These are phyloP conservation scores for Peromyscus californicus DNA, from an alignment of 2,113 vertebrate species.

Conservation along the genomic window DNA sequence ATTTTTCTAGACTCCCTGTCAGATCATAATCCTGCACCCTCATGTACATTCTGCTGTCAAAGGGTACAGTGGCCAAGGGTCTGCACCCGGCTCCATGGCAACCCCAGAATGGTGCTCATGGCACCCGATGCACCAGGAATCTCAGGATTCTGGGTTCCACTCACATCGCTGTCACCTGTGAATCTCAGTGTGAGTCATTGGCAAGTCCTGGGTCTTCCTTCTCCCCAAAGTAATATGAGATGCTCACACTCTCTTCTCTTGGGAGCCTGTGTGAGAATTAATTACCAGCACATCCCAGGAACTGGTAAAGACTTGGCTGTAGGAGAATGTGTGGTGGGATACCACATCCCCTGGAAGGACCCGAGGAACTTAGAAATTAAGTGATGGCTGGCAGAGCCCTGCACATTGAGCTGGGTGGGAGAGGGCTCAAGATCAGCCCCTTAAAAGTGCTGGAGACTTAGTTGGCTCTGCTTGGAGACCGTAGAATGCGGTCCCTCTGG, in stretches of 20 bases:
- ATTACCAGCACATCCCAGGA: conserved; percentile 45
- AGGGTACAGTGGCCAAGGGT: not conserved
- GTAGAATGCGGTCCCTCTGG: conserved; percentile 68
- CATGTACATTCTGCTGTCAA: not conserved
- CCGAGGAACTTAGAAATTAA: not conserved
- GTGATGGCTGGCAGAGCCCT: not conserved
- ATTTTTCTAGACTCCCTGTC: not conserved
- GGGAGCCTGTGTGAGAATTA: conserved; percentile 64
- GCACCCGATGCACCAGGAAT: not conserved
- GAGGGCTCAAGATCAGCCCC: not conserved
- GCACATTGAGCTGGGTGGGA: not conserved
- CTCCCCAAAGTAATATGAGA: conserved; percentile 57
- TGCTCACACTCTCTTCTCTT: conserved; percentile 33
- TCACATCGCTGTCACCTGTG: not conserved
- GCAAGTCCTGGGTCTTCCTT: conserved; percentile 30
- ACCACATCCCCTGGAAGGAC: not conserved
- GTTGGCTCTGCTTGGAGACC: conserved; percentile 26
- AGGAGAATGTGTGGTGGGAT: not conserved
- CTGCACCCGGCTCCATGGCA: not conserved
- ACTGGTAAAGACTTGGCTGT: not conserved
- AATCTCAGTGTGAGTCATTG: not conserved
- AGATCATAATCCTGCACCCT: not conserved
- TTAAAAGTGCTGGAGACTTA: conserved; percentile 37
- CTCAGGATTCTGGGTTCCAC: not conserved
- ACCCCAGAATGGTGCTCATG: not conserved